Evolutionary conservation across 2,888 invertebrate genomes (phyloP).

Genomic region (Orchesella flavescens): DNA sequence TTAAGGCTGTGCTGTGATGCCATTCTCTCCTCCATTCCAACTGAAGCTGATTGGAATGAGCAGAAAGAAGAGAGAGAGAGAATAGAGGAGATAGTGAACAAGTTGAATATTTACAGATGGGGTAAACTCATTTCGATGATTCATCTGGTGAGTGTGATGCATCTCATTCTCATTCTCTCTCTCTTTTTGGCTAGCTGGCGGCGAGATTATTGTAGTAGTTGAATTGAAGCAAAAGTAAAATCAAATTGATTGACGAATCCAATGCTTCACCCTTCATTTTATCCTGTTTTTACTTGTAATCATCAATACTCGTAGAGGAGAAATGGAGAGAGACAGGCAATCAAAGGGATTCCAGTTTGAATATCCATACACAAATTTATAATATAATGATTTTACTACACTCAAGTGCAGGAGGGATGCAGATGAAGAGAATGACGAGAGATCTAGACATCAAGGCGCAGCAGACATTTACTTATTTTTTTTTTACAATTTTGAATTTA

Average conservation of each 20-base stretch:
- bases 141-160: conserved; percentile 34
- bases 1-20: background rate
- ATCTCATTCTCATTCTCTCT: conserved; percentile 10
- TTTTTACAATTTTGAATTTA: no score
- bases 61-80: conserved; percentile 18
- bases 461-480: no score
- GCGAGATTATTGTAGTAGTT: conserved; percentile 22
- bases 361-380: background rate
- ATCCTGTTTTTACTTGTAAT: conserved; percentile 23
- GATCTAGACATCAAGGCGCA: no score
- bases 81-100: conserved; percentile 41
- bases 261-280: conserved; percentile 43
- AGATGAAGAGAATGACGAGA: no score
- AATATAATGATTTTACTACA: background rate
- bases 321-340: background rate
- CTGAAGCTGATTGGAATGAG: conserved; percentile 19
- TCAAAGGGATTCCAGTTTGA: conserved; percentile 51
- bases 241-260: conserved; percentile 53
- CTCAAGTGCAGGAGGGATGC: background rate
- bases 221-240: conserved; percentile 12
- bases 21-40: background rate
- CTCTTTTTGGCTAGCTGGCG: conserved; percentile 21
- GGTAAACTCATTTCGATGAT: conserved; percentile 51
- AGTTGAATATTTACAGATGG: conserved; percentile 60
- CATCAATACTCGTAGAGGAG: background rate